Base-by-base conservation (phyloP, 2,113 vertebrate species). In the Erythrolamprus reginae region DNA sequence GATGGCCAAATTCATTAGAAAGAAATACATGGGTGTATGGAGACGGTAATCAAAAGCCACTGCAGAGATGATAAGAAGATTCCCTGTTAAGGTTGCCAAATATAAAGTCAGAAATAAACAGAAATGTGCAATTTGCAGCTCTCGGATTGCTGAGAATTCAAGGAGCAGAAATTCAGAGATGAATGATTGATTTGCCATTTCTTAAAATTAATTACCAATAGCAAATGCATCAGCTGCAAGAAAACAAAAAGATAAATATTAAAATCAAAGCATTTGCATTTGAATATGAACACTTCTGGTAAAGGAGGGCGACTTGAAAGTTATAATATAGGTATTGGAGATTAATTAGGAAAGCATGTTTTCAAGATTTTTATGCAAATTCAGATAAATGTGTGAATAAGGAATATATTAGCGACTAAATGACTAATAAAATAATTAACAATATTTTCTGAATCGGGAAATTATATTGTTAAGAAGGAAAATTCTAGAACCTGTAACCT, bases 1-100 rank as follows among this genome's bases (percentile, higher is more conserved):
- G 24, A 61, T 28, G 56, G 56, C 56, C 26, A 61, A 12, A 61
- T 28, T 61, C 26, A 61, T 28, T 28, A 90, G 55, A 24, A 90
- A 90, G 5, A 85, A 90, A 45, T 89, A 84, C 82, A 89, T 89
- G 10, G 89, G 89, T 17, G 45, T 89, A 10, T 89, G 89, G 28
- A 89, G 82, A 9, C 4, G 28, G 42, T 84, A 28, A 28, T 89
- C 82, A 48, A 89, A 23, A 19, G 3, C 5, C 6, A 89, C 19
- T 0, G 42, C 89, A 58, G n/a, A n/a, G 45, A 89, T 89, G 53
- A 84, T 50, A 28, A 89, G 89, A 89, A 84, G 42, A 58, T 89
- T 89, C 3, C 82, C 89, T 48, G 42, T 84, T 3, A 84, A 9
- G 23, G 82, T n/a, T 8, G 5, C 9, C 2, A 89, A 8, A 19